These are phyloP conservation scores for Sphenopsis melanotis DNA, from an alignment of 2,797 vertebrate genomes.

Conservation along the genomic window DNA sequence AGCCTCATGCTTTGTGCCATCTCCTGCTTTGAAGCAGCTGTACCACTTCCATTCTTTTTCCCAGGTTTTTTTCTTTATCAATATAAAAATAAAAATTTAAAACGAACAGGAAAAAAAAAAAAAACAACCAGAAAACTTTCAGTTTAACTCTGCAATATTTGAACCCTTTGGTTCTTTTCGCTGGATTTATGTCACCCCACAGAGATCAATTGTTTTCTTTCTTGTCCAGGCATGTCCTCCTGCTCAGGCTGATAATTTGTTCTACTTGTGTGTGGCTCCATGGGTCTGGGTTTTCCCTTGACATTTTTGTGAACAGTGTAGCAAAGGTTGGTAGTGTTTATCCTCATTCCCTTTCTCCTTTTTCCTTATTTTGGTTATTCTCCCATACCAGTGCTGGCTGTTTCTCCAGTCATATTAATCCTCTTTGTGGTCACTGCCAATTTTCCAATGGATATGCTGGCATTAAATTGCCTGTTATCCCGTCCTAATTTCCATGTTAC, in stretches of 20 bases:
- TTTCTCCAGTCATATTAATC: background rate
- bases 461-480: background rate
- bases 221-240: background rate
- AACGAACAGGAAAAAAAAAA: background rate
- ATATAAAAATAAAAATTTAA: background rate
- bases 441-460: background rate
- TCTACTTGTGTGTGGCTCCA: background rate
- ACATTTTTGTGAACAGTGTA: background rate
- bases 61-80: background rate
- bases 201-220: background rate
- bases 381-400: background rate
- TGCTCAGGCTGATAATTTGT: constrained; percentile 7
- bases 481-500: background rate
- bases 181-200: background rate
- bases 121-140: background rate
- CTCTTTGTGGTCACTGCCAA: background rate
- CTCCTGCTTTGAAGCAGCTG: background rate
- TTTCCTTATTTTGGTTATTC: background rate
- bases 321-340: background rate
- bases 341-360: background rate
- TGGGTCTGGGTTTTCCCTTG: constrained; percentile 1
- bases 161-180: background rate
- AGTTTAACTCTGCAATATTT: background rate
- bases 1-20: background rate
- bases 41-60: background rate